Conservation (phyloP, 2,888 invertebrate genomes). For the Macrosiphum euphorbiae region DNA sequence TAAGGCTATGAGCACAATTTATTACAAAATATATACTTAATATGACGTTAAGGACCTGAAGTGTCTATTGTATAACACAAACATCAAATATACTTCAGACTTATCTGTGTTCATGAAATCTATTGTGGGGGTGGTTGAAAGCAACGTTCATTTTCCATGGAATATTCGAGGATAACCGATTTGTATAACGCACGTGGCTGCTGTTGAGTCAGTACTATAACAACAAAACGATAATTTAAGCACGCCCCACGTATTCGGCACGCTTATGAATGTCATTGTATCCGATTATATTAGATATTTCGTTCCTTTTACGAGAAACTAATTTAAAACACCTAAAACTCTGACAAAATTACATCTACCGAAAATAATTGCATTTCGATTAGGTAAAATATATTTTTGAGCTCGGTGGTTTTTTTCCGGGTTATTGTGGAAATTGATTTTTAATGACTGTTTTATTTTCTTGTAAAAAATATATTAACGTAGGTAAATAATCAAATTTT, state of each 20-base stretch:
- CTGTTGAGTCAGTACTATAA: neutral
- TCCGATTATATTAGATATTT: neutral
- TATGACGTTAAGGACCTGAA: no score
- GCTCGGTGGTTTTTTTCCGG: neutral
- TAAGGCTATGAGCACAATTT: no score
- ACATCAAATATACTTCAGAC: no score
- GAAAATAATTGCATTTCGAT: neutral
- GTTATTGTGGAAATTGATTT: neutral
- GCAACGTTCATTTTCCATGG: no score
- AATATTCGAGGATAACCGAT: neutral
- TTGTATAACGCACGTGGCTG: neutral
- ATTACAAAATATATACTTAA: no score
- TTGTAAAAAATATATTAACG: neutral
- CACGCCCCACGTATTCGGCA: neutral
- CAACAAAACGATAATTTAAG: neutral
- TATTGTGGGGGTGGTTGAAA: no score
- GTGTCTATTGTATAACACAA: no score
- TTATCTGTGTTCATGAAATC: no score
- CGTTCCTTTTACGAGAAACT: neutral
- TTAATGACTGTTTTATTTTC: neutral
- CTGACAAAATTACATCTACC: neutral
- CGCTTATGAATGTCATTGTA: neutral
- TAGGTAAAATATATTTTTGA: neutral
- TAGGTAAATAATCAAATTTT: neutral
- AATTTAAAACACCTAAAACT: neutral